phyloP scores from a whole-genome alignment of 1,140 invertebrate genomes.

The Babylonia areolata region DNA sequence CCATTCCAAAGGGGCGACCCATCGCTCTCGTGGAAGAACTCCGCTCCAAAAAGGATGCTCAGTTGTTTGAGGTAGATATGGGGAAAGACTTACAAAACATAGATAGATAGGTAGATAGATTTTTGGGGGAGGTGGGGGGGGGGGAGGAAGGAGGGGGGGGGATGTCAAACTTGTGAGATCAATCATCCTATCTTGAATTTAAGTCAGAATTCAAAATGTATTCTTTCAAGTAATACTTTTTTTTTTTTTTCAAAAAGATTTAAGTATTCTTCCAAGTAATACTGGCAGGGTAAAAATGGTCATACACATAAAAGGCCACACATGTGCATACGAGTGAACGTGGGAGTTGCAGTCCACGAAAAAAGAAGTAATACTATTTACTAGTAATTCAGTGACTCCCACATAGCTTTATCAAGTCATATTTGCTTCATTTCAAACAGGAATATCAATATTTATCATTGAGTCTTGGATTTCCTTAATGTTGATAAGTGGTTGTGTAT shows the following conservation, averaged over 20 bases:
- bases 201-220: too few relatives aligned
- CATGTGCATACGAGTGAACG: too few relatives aligned
- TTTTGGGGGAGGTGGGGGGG: background rate
- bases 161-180: background rate
- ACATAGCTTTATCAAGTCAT: too few relatives aligned
- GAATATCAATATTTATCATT: too few relatives aligned
- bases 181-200: too few relatives aligned
- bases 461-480: too few relatives aligned
- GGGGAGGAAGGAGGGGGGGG: background rate
- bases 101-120: background rate
- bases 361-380: background rate
- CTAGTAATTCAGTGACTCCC: background rate
- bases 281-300: conserved; percentile 22
- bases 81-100: background rate
- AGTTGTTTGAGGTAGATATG: conserved; percentile 65
- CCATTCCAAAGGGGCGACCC: conserved; percentile 73
- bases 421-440: too few relatives aligned
- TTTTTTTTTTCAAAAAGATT: too few relatives aligned
- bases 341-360: too few relatives aligned
- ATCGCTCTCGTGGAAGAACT: conserved; percentile 76
- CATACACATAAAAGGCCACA: too few relatives aligned
- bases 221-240: background rate
- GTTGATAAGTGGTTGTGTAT: too few relatives aligned
- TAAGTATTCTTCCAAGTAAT: conserved; percentile 55
- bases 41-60: conserved; percentile 58